Evolutionary conservation across 2,888 invertebrate species (phyloP).

Genomic region (Protodeltote pygarga): DNA sequence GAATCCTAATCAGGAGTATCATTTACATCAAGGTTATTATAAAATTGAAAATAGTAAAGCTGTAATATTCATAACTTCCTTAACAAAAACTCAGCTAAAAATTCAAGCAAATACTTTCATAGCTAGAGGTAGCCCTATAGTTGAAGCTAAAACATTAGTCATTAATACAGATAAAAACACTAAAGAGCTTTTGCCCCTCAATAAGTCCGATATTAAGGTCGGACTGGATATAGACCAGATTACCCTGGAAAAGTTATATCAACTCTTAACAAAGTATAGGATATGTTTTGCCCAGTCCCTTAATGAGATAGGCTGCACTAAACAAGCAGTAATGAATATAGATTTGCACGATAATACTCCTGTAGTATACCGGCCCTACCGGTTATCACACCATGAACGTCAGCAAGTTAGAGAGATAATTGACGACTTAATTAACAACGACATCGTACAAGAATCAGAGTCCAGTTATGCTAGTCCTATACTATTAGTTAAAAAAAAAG

Average conservation of each 20-base stretch:
- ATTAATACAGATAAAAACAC: too few species aligned
- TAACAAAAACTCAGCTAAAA: not conserved
- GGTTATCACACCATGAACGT: not conserved
- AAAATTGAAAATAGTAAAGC: not conserved
- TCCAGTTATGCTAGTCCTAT: constrained; percentile 12
- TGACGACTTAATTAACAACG: constrained; percentile 2
- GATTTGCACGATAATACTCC: not conserved
- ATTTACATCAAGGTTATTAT: not conserved
- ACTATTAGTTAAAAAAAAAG: constrained; percentile 11
- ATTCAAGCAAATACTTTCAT: not conserved
- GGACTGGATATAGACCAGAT: not conserved
- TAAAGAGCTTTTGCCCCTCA: too few species aligned
- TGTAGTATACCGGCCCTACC: not conserved
- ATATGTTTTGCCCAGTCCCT: not conserved
- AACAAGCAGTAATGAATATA: not conserved
- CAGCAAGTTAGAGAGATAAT: constrained; percentile 4
- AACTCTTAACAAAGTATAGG: not conserved
- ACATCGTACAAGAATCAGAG: constrained; percentile 5
- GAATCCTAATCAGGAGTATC: not conserved
- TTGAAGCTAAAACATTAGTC: not conserved
- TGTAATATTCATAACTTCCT: not conserved
- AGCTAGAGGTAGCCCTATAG: not conserved
- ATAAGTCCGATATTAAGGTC: not conserved
- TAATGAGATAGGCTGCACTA: not conserved
- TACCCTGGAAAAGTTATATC: not conserved